A percentile compares a stretch with the other conserved stretches of the same genome.
Evolutionary conservation across 2,888 invertebrate species (phyloP).

Genomic region (Phyllotreta cruciferae): DNA sequence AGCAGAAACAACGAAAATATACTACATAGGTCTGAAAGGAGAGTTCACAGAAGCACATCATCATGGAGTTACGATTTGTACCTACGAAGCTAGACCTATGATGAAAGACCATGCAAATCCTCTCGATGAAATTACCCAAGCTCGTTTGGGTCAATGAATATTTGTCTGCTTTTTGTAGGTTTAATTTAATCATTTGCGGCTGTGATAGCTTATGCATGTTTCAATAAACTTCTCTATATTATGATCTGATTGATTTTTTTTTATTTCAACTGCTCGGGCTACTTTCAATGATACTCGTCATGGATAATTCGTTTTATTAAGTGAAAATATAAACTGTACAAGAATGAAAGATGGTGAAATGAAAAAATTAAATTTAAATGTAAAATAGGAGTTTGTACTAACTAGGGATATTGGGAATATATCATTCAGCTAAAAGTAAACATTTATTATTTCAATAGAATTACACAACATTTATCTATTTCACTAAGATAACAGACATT

Average conservation of each 20-base stretch:
- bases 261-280: not conserved
- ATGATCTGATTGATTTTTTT: not conserved
- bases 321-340: slow-evolving; percentile 27
- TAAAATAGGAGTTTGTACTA: slow-evolving; percentile 16
- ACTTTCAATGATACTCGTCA: not conserved
- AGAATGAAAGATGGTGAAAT: slow-evolving; percentile 1
- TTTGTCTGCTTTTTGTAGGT: not conserved
- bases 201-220: slow-evolving; percentile 6
- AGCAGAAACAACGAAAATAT: slow-evolving; percentile 81
- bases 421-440: slow-evolving; percentile 46
- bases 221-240: not conserved
- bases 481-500: slow-evolving; percentile 47
- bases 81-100: slow-evolving; percentile 87
- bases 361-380: slow-evolving; percentile 10
- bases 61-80: slow-evolving; percentile 91
- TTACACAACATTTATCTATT: slow-evolving; percentile 47
- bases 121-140: slow-evolving; percentile 61
- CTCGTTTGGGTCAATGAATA: slow-evolving; percentile 32
- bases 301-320: slow-evolving; percentile 20
- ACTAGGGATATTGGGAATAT: slow-evolving; percentile 33
- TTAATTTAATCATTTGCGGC: slow-evolving; percentile 13
- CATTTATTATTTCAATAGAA: slow-evolving; percentile 43
- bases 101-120: slow-evolving; percentile 83
- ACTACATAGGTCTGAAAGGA: slow-evolving; percentile 94
- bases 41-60: slow-evolving; percentile 86